These are phyloP conservation scores for Coelinius sp. DNA, from an alignment of 2,888 invertebrate species.

Conservation along the genomic window DNA sequence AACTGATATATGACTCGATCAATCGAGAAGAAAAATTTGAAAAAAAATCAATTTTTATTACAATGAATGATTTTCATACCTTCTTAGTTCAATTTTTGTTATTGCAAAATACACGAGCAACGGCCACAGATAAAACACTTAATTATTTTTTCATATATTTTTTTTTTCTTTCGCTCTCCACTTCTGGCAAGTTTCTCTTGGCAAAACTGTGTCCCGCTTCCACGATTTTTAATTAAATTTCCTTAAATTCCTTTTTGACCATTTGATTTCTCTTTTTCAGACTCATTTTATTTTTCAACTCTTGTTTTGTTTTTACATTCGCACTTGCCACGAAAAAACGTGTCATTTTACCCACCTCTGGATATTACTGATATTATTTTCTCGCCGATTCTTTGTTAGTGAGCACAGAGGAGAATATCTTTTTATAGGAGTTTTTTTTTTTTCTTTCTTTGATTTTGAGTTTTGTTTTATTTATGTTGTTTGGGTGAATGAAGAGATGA, in stretches of 20 bases:
- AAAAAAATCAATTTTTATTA: too few relatives aligned
- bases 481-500: not conserved
- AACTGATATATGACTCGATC: too few relatives aligned
- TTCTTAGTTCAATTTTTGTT: too few relatives aligned
- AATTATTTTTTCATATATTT: too few relatives aligned
- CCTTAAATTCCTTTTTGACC: slow-evolving; percentile 25
- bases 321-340: not conserved
- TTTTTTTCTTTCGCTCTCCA: not conserved
- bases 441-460: not conserved
- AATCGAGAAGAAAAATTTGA: too few relatives aligned
- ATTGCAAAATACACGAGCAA: not conserved
- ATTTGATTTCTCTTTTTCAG: slow-evolving; percentile 44
- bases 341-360: not conserved
- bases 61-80: too few relatives aligned
- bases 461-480: not conserved
- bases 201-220: slow-evolving; percentile 42
- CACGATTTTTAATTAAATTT: slow-evolving; percentile 59
- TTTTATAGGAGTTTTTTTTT: slow-evolving; percentile 17
- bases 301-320: not conserved
- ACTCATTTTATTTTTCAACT: not conserved
- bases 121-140: not conserved
- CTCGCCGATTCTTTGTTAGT: not conserved
- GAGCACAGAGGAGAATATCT: not conserved
- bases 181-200: slow-evolving; percentile 14
- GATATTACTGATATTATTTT: not conserved